A percentile compares a stretch with the other conserved stretches of the same genome.
Evolutionary conservation across 2,888 invertebrate genomes (phyloP).

Genomic region (Tuberolachnus salignus): DNA sequence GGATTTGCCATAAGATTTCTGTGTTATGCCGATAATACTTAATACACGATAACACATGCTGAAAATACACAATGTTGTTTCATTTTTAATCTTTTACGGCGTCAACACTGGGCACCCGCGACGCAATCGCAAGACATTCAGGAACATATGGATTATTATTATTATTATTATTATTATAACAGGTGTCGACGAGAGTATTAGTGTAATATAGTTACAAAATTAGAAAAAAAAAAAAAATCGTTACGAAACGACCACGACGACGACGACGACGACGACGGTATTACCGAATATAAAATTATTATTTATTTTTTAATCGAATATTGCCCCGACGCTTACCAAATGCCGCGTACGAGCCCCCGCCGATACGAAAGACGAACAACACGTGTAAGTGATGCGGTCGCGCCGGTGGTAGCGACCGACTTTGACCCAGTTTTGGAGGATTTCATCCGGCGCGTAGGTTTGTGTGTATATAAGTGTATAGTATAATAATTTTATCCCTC

Average conservation of each 20-base stretch:
- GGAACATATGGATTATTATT: not conserved
- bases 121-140: no score
- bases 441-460: not conserved
- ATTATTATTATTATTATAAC: no score
- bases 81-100: no score
- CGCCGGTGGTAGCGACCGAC: not conserved
- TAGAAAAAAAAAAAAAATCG: no score
- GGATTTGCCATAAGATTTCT: no score
- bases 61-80: no score
- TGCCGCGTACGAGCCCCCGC: not conserved
- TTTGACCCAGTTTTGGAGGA: constrained; percentile 47
- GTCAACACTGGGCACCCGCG: no score
- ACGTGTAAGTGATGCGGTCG: not conserved
- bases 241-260: not conserved
- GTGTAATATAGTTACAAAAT: no score
- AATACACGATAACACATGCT: no score
- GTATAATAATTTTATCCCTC: constrained; percentile 28
- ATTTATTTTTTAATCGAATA: constrained; percentile 28
- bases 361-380: not conserved
- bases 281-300: no score
- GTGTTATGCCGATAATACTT: no score
- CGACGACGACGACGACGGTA: not conserved
- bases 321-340: constrained; percentile 38
- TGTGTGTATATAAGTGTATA: not conserved
- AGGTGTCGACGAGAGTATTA: not conserved